These are phyloP conservation scores for Abramis brama DNA, from an alignment of 2,113 vertebrate species.

Conservation along the genomic window DNA sequence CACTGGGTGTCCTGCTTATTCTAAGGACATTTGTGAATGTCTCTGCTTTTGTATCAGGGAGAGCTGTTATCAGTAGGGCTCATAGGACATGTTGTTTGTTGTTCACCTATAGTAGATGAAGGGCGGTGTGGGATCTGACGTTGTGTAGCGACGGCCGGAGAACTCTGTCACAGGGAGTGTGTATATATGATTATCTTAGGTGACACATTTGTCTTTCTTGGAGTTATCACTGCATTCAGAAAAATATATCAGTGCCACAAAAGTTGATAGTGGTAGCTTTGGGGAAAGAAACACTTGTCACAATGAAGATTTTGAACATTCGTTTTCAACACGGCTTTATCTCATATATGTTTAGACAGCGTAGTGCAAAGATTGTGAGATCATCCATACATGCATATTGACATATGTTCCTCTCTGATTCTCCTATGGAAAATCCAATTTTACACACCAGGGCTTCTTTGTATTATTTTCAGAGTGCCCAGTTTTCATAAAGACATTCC, in stretches of 20 bases:
- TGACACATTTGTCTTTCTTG: constrained; percentile 31
- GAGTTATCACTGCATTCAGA: not conserved
- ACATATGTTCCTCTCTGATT: constrained; percentile 74
- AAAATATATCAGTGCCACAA: not conserved
- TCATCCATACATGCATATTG: constrained; percentile 51
- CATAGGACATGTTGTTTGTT: constrained; percentile 15
- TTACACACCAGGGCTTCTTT: constrained; percentile 76
- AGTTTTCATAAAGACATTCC: constrained; percentile 77
- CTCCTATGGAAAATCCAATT: constrained; percentile 80
- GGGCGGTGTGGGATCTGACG: not conserved
- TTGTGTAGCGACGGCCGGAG: not conserved
- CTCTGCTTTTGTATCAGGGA: not conserved
- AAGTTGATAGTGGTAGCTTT: not conserved
- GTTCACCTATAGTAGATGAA: constrained; percentile 20
- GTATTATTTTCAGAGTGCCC: constrained; percentile 73
- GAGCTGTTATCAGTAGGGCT: not conserved
- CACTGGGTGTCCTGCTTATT: not conserved
- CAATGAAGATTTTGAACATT: not conserved
- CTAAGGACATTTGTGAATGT: not conserved
- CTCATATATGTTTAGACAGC: not conserved
- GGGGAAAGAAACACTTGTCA: not conserved
- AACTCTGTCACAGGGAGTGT: not conserved
- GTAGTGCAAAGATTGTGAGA: not conserved
- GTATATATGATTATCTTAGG: constrained; percentile 9
- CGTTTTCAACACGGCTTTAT: not conserved